These are phyloP conservation scores for Protodeltote pygarga DNA, from an alignment of 2,888 invertebrate species.

Conservation along the genomic window DNA sequence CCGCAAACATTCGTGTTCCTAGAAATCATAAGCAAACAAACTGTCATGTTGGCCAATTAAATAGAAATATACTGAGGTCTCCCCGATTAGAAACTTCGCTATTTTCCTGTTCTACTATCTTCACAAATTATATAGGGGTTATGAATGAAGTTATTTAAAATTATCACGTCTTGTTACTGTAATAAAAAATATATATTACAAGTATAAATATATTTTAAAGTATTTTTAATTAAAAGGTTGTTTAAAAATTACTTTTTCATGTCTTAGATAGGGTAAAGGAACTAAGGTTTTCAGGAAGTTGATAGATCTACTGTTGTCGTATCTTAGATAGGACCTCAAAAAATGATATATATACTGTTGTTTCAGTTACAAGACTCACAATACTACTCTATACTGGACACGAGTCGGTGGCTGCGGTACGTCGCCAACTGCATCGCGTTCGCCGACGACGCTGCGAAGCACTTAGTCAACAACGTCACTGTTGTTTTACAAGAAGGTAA, in stretches of 20 bases:
- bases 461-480: conserved; percentile 89
- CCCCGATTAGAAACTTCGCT: background rate
- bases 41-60: background rate
- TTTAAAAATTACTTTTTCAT: too few relatives aligned
- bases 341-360: background rate
- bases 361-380: conserved; percentile 92
- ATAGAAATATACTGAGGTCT: conserved; percentile 14
- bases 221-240: too few relatives aligned
- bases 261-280: too few relatives aligned
- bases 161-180: background rate
- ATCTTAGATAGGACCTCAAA: too few relatives aligned
- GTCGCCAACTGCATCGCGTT: conserved; percentile 92
- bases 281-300: too few relatives aligned
- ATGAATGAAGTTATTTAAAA: conserved; percentile 23
- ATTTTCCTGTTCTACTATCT: conserved; percentile 24
- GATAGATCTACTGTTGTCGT: too few relatives aligned
- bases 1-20: background rate
- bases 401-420: conserved; percentile 94
- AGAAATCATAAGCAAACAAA: conserved; percentile 1
- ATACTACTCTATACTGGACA: conserved; percentile 92
- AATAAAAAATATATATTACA: background rate
- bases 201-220: too few relatives aligned
- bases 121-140: background rate
- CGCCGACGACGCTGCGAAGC: conserved; percentile 90
- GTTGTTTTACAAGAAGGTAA: conserved; percentile 95